Evolutionary conservation across 2,888 invertebrate genomes (phyloP), one percentile per base, ranked within the genome.

Genomic region (Spodoptera exigua): DNA sequence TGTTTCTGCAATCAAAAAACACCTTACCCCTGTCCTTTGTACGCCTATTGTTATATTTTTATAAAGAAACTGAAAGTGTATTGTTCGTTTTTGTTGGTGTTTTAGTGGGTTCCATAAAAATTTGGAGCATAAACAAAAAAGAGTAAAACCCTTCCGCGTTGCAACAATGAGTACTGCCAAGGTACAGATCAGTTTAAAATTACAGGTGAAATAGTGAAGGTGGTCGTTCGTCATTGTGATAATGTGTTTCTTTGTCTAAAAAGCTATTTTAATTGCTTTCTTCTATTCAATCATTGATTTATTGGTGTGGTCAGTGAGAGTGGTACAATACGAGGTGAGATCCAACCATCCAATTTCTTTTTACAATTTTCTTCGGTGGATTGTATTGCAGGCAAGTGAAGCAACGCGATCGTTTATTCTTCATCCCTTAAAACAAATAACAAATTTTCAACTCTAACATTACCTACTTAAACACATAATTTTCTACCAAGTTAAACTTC

Each of bases 11-110:
- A 90, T 92, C 88, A 88, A 93, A 94, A 93, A 93, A 91, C 92
- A 93, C 93, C 93, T 93, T 85, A 85, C 84, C 82, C 82, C 80
- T 27, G 71, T 84, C 79, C 73, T 76, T 57, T 70, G 74, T 71
- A 72, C 71, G 61, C 61, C 70, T 61, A 59, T 77, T 71, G 83
- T 92, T 90, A 83, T 64, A 69, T 57, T 83, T 92, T 93, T 93
- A 93, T 93, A 94, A 91, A 92, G 94, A 94, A 94, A 94, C 85
- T 91, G 94, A 94, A 92, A 94, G 94, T 94, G 82, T 78, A 91
- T 93, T 93, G 94, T 93, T 78, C 62, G 81, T 90, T 89, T 90
- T 90, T 90, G 89, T 80, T 81, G 80, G 74, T 75, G 57, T 82
- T 89, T 89, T 88, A 86, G 84, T 82, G 86, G 72, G 63, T 70